A percentile compares a stretch with the other conserved stretches of the same genome.
Conservation (phyloP, 2,888 invertebrate species). For the Diogma glabrata region DNA sequence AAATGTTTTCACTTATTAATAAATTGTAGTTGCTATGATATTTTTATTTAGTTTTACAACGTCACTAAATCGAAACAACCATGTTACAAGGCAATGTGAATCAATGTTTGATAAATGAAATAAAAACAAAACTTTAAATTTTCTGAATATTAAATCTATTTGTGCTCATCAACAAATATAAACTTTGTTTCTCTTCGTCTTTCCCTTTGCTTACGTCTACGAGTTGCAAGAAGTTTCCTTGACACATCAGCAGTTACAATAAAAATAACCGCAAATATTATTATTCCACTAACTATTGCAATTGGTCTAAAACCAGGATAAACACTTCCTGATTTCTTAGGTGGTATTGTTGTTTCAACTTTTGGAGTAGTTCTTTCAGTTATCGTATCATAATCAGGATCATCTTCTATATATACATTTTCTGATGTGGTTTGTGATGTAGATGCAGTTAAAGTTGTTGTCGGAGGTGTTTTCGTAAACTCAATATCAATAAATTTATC, state of each 20-base stretch:
- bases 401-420: too few relatives aligned
- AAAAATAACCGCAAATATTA: not conserved
- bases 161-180: too few relatives aligned
- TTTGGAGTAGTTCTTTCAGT: not conserved
- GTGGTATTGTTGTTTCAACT: not conserved
- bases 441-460: not conserved
- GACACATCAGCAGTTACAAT: not conserved
- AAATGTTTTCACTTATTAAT: too few relatives aligned
- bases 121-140: too few relatives aligned
- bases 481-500: not conserved
- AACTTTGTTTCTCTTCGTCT: too few relatives aligned
- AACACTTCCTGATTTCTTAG: not conserved
- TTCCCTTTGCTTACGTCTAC: too few relatives aligned
- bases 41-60: too few relatives aligned
- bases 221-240: not conserved
- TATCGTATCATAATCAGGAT: not conserved
- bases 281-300: not conserved
- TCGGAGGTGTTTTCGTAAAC: not conserved
- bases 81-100: too few relatives aligned
- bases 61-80: too few relatives aligned
- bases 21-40: too few relatives aligned
- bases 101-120: too few relatives aligned
- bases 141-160: too few relatives aligned
- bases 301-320: not conserved
- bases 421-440: not conserved